Conservation (phyloP, 2,113 vertebrate genomes). For the Choloepus hoffmanni region DNA sequence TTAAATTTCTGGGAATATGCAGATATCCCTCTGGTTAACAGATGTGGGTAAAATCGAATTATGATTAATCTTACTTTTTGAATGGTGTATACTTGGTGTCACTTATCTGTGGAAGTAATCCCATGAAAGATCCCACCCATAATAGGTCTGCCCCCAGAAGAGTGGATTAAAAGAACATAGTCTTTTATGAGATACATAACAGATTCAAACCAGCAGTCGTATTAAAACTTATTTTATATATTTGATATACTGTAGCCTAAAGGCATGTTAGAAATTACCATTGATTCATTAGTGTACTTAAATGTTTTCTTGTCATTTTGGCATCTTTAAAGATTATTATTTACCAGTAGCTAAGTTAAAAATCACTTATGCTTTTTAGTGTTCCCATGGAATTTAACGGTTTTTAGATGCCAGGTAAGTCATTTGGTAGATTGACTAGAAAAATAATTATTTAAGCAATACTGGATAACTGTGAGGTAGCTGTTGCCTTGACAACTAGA, state of each 20-base stretch:
- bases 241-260: background rate
- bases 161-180: no score
- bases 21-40: background rate
- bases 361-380: slow-evolving; percentile 54
- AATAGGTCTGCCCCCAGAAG: no score
- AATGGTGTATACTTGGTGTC: background rate
- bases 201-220: background rate
- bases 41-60: background rate
- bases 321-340: slow-evolving; percentile 41
- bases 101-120: no score
- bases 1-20: slow-evolving; percentile 18
- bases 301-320: slow-evolving; percentile 51
- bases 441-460: slow-evolving; percentile 70
- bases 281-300: slow-evolving; percentile 37
- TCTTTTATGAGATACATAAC: no score
- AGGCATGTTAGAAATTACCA: background rate
- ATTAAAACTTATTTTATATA: background rate
- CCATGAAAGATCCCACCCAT: background rate
- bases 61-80: slow-evolving; percentile 30
- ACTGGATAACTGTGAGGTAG: slow-evolving; percentile 58
- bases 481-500: slow-evolving; percentile 73
- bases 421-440: slow-evolving; percentile 63
- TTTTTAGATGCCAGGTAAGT: slow-evolving; percentile 50
- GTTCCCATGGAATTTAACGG: slow-evolving; percentile 44
- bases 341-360: slow-evolving; percentile 43